Percentiles rank a stretch among this genome's conserved stretches.
phyloP scores from a whole-genome alignment of 2,113 vertebrate genomes.

The Rissa tridactyla region DNA sequence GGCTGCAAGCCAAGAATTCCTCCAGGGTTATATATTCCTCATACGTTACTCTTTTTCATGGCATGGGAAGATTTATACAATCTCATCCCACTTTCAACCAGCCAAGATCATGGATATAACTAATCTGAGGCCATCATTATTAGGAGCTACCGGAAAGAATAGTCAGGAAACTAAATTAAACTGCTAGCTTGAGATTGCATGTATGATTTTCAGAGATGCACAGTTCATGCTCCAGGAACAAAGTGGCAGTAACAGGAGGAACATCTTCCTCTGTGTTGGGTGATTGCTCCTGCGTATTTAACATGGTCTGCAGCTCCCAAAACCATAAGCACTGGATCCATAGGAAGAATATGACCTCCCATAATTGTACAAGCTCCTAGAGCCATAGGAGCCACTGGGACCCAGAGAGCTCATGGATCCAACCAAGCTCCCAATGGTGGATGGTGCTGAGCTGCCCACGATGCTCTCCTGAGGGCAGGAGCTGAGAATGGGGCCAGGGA shows the following conservation, averaged over 20 bases:
- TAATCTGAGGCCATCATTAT: rapidly evolving
- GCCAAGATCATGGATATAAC: not conserved
- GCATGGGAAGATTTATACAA: not conserved
- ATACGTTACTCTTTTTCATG: not conserved
- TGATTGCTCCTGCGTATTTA: not conserved
- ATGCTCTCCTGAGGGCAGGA: constrained; percentile 31
- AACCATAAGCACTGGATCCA: not conserved
- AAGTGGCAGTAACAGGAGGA: rapidly evolving
- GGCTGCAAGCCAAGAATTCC: not conserved
- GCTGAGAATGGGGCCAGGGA: constrained; percentile 36
- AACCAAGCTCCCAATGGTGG: not conserved
- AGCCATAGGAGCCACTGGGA: not conserved
- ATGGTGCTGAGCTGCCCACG: not conserved
- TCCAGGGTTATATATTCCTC: not conserved
- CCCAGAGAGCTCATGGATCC: not conserved
- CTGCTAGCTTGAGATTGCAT: not conserved
- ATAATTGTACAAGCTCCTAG: not conserved
- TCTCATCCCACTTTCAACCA: not conserved
- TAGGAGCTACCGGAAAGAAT: not conserved
- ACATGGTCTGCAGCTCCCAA: not conserved
- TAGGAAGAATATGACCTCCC: not conserved
- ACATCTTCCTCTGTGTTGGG: rapidly evolving
- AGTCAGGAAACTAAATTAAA: not conserved
- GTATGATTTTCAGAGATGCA: not conserved
- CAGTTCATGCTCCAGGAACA: not conserved